These are phyloP conservation scores for Eumeta japonica DNA, from an alignment of 1,140 invertebrate species.

Conservation along the genomic window DNA sequence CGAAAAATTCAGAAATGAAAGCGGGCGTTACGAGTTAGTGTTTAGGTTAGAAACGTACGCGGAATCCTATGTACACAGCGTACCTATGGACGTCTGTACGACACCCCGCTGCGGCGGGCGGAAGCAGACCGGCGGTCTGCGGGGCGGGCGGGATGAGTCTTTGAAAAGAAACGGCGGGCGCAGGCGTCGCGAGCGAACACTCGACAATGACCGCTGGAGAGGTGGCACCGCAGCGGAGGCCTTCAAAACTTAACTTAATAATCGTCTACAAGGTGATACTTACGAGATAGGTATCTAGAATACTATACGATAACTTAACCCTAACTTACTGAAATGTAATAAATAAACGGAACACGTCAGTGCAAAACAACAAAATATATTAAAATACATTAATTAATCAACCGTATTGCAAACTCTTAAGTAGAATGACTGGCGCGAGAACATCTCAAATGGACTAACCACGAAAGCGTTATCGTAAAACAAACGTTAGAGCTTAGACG, in stretches of 20 bases:
- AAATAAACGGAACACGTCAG: too few relatives aligned
- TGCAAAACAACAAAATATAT: constrained; percentile 40
- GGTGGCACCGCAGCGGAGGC: too few relatives aligned
- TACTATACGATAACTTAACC: constrained; percentile 51
- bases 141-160: too few relatives aligned
- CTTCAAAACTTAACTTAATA: constrained; percentile 48
- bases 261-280: constrained; percentile 49
- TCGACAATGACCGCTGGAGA: too few relatives aligned
- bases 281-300: constrained; percentile 46
- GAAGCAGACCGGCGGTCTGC: too few relatives aligned
- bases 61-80: constrained; percentile 54
- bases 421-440: constrained; percentile 38
- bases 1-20: constrained; percentile 50
- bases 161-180: too few relatives aligned
- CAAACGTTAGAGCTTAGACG: constrained; percentile 22
- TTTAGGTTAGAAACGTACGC: constrained; percentile 51
- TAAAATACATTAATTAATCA: too few relatives aligned
- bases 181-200: too few relatives aligned
- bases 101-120: constrained; percentile 27
- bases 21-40: constrained; percentile 46
- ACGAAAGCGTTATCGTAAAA: constrained; percentile 45
- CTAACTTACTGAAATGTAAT: constrained; percentile 41
- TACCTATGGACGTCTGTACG: constrained; percentile 55
- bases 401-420: constrained; percentile 33
- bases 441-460: constrained; percentile 43